These are phyloP conservation scores for Garrulus glandarius DNA, from an alignment of 2,797 vertebrate species.

Conservation along the genomic window DNA sequence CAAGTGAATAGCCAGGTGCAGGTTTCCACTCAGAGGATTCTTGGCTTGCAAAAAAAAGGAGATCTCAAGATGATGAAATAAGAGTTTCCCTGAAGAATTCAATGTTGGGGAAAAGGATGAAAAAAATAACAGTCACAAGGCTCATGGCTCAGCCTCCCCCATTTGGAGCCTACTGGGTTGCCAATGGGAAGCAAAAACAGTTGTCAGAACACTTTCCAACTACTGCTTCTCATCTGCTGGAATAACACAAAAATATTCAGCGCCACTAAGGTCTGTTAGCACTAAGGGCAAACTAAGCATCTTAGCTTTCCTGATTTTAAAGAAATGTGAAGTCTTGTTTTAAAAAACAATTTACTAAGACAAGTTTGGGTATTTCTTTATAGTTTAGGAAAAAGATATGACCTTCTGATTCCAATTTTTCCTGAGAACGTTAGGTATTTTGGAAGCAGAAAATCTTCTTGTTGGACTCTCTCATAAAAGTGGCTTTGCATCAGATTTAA, in stretches of 20 bases:
- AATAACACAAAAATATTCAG: neutral
- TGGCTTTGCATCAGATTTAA: neutral
- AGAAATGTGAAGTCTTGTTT: neutral
- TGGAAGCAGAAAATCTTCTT: neutral
- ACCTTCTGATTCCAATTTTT: neutral
- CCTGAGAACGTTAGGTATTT: neutral
- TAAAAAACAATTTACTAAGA: neutral
- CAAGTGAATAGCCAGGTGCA: neutral
- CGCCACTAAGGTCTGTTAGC: neutral
- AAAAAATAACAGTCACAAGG: neutral
- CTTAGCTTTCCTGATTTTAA: neutral
- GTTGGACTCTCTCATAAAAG: neutral
- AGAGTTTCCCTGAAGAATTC: neutral
- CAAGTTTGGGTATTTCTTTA: neutral
- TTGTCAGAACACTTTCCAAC: neutral
- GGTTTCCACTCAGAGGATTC: neutral
- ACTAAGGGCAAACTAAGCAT: neutral
- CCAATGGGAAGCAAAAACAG: neutral
- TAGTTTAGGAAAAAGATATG: neutral
- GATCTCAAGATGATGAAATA: neutral
- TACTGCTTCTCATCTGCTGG: neutral
- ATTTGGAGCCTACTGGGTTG: neutral
- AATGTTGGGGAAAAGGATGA: neutral
- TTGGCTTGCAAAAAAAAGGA: neutral
- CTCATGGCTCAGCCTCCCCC: neutral